A percentile compares a stretch with the other conserved stretches of the same genome.
Evolutionary conservation across 2,888 invertebrate genomes (phyloP).

Genomic region (Choreutis nemorana): DNA sequence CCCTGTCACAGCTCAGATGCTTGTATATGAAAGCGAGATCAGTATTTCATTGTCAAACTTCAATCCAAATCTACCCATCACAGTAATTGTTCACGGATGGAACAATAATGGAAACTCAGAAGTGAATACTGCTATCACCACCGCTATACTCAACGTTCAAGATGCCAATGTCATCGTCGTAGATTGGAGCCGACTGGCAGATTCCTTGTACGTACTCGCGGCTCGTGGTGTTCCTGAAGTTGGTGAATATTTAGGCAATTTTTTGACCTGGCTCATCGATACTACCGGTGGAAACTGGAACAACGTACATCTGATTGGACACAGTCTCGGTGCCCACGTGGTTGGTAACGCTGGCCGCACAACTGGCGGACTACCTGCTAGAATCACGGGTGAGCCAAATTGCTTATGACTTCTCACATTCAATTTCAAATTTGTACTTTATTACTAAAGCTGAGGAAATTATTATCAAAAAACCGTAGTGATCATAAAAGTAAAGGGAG

Average conservation of each 20-base stretch:
- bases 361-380: constrained; percentile 23
- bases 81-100: constrained; percentile 42
- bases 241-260: constrained; percentile 27
- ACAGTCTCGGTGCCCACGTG: constrained; percentile 51
- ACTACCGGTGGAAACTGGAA: constrained; percentile 23
- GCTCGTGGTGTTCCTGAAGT: constrained; percentile 25
- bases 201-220: constrained; percentile 33
- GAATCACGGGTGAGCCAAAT: constrained; percentile 51
- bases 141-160: constrained; percentile 27
- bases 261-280: constrained; percentile 26
- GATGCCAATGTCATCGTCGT: constrained; percentile 48
- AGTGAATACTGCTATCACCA: too few species aligned
- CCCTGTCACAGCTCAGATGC: constrained; percentile 19
- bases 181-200: constrained; percentile 43
- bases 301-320: constrained; percentile 42
- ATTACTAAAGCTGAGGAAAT: not conserved
- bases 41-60: constrained; percentile 24
- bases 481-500: constrained; percentile 4
- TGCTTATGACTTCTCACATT: constrained; percentile 1
- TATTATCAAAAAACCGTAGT: constrained; percentile 5
- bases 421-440: not conserved
- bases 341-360: constrained; percentile 40
- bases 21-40: constrained; percentile 15
- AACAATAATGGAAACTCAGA: constrained; percentile 29
- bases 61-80: constrained; percentile 19